Percentiles rank a stretch among this genome's conserved stretches.
Conservation (phyloP, 2,888 invertebrate species). For the Mycalesis mineus region DNA sequence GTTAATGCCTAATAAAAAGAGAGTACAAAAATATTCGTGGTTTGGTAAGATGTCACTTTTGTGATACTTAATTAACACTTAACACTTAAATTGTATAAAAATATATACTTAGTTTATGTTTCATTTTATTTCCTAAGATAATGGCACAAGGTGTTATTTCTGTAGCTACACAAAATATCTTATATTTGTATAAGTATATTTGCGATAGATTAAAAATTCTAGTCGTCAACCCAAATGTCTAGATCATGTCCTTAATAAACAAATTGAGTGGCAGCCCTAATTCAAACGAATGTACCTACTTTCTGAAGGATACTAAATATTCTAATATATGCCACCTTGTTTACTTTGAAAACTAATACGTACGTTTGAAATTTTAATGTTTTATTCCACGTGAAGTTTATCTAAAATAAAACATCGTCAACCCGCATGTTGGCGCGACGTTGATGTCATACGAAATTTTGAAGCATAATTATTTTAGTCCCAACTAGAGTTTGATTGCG, state of each 20-base stretch:
- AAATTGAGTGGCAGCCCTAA: slow-evolving; percentile 17
- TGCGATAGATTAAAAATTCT: background rate
- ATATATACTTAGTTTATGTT: too few species aligned
- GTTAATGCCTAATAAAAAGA: too few species aligned
- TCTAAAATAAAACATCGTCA: slow-evolving; percentile 9
- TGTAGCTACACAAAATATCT: too few species aligned
- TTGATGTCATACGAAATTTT: slow-evolving; percentile 17
- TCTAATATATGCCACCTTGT: slow-evolving; percentile 4
- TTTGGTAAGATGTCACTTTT: too few species aligned
- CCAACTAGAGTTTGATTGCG: slow-evolving; percentile 4
- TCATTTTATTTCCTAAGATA: too few species aligned
- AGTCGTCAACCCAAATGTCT: background rate
- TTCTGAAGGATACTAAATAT: slow-evolving; percentile 10
- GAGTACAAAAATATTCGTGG: too few species aligned
- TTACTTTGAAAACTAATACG: slow-evolving; percentile 13
- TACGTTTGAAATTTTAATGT: slow-evolving; percentile 5
- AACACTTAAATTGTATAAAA: too few species aligned
- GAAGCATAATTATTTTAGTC: slow-evolving; percentile 11
- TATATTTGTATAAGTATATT: too few species aligned
- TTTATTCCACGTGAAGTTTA: slow-evolving; percentile 1
- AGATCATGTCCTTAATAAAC: slow-evolving; percentile 1
- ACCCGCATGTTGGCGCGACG: slow-evolving; percentile 14
- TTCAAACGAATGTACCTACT: slow-evolving; percentile 54
- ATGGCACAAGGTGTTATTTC: too few species aligned
- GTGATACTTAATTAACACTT: too few species aligned